Conservation (phyloP, 2,113 vertebrate species). For the Mugil cephalus region DNA sequence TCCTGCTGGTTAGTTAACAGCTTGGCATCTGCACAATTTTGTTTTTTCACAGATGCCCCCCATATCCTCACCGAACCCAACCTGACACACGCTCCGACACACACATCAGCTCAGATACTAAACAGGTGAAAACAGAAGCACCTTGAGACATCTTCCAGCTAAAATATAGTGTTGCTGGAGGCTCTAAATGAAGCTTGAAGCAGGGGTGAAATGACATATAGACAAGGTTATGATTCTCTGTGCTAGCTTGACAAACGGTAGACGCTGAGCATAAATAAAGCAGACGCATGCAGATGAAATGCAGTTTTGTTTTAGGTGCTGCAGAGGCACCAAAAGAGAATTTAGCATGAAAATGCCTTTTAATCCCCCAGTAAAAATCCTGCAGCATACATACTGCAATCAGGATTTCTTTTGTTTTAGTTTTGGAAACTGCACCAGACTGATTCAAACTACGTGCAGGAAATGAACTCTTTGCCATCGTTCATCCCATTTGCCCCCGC, state of each 20-base stretch:
- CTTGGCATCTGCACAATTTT: conserved; percentile 28
- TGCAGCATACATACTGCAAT: neutral
- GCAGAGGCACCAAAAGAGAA: neutral
- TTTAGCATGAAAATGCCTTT: neutral
- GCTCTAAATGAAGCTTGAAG: conserved; percentile 8
- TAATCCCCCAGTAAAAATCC: neutral
- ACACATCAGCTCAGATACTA: conserved; percentile 61
- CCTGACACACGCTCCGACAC: conserved; percentile 38
- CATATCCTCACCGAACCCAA: neutral
- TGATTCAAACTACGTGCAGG: conserved; percentile 21
- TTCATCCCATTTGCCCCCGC: conserved; percentile 24
- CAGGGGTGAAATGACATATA: neutral
- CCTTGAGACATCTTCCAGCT: conserved; percentile 44
- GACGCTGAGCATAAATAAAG: neutral
- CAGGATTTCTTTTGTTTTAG: neutral
- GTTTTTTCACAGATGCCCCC: neutral
- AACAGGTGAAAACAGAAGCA: conserved; percentile 55
- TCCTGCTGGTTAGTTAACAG: conserved; percentile 44
- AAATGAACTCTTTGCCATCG: conserved; percentile 40
- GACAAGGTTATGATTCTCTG: neutral
- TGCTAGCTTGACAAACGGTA: neutral
- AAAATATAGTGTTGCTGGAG: conserved; percentile 4
- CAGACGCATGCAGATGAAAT: neutral
- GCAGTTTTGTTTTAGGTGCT: neutral
- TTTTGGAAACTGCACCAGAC: conserved; percentile 17